These are phyloP conservation scores for Caenorhabditis wallacei DNA, from an alignment of 2,888 invertebrate species.

Conservation along the genomic window DNA sequence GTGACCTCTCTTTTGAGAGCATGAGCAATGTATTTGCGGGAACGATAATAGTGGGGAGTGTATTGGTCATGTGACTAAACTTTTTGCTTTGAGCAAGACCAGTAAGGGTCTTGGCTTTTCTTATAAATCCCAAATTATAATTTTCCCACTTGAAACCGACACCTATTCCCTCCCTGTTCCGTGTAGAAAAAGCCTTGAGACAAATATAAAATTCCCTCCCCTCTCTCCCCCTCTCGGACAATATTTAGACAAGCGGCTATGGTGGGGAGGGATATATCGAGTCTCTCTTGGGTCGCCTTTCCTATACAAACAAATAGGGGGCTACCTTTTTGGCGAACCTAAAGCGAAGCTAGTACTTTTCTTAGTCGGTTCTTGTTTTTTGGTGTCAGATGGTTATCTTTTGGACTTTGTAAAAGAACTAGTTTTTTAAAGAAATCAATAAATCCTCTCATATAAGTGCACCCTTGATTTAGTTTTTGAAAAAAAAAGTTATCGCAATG, in stretches of 20 bases:
- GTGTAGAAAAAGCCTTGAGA: constrained; percentile 27
- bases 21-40: constrained; percentile 48
- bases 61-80: constrained; percentile 23
- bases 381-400: background rate
- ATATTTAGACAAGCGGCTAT: constrained; percentile 49
- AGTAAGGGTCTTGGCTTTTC: no score
- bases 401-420: background rate
- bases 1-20: constrained; percentile 7
- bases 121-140: no score
- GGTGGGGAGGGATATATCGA: constrained; percentile 39
- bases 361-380: constrained; percentile 16
- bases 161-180: constrained; percentile 5
- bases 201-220: no score
- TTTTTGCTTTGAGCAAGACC: background rate
- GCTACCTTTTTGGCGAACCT: constrained; percentile 12
- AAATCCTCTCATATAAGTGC: no score
- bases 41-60: constrained; percentile 33
- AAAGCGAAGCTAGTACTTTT: constrained; percentile 18
- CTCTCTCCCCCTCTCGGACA: no score
- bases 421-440: no score
- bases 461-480: no score
- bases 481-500: no score
- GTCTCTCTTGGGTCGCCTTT: constrained; percentile 19
- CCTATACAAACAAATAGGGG: constrained; percentile 47
- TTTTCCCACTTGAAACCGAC: constrained; percentile 44